Conservation (phyloP, 2,888 invertebrate genomes). For the Tenthredo amoena region DNA sequence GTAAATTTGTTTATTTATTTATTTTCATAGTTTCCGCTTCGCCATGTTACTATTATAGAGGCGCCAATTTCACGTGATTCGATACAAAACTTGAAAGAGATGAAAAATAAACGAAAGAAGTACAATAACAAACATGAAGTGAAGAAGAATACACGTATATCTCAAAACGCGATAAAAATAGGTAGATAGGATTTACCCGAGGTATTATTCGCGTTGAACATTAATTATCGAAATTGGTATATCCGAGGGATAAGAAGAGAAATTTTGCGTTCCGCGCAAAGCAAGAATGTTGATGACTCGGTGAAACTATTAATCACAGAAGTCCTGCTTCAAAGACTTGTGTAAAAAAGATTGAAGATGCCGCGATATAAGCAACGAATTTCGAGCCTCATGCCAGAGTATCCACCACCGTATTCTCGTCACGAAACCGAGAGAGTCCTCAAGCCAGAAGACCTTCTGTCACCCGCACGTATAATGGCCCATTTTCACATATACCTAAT, state of each 20-base stretch:
- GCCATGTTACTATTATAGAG: not conserved
- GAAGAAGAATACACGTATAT: not conserved
- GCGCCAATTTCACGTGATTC: not conserved
- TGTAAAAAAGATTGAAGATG: conserved; percentile 24
- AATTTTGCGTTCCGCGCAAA: conserved; percentile 10
- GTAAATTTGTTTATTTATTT: not conserved
- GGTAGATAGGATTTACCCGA: not conserved
- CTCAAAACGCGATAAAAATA: not conserved
- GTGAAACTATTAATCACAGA: conserved; percentile 35
- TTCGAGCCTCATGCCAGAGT: conserved; percentile 51
- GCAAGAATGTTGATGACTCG: conserved; percentile 46
- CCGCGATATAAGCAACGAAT: conserved; percentile 45
- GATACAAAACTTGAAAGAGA: not conserved
- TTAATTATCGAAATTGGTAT: conserved; percentile 40
- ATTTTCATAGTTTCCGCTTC: not conserved
- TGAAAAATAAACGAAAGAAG: conserved; percentile 10
- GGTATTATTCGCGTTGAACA: conserved; percentile 8
- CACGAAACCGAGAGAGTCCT: conserved; percentile 51
- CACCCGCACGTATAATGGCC: conserved; percentile 29
- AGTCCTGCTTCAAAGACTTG: conserved; percentile 20
- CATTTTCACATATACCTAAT: not conserved
- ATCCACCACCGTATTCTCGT: conserved; percentile 57
- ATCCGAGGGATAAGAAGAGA: not conserved
- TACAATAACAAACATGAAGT: not conserved
- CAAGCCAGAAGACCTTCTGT: conserved; percentile 36